Evolutionary conservation across 2,797 vertebrate genomes (phyloP).

Genomic region (Tolypeutes matacus): DNA sequence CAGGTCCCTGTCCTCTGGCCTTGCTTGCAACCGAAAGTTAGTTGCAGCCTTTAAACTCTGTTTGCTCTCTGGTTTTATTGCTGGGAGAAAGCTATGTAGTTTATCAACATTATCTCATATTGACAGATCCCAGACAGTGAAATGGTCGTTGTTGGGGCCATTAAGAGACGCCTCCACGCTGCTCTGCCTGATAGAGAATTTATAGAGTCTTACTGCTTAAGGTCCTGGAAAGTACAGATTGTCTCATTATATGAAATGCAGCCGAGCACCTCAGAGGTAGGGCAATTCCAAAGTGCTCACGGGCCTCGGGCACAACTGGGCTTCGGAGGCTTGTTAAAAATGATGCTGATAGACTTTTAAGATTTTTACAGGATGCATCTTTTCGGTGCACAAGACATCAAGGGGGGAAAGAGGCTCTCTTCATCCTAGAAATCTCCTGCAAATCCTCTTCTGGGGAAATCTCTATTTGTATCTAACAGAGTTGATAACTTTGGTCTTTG

Average conservation of each 20-base stretch:
- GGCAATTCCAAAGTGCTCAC: background rate
- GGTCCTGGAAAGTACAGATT: conserved; percentile 79
- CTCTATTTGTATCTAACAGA: background rate
- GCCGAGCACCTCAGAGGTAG: conserved; percentile 70
- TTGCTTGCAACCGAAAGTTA: conserved; percentile 45
- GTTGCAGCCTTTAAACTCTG: conserved; percentile 73
- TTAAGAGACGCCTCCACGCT: conserved; percentile 76
- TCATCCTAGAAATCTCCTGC: background rate
- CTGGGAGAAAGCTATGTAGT: conserved; percentile 72
- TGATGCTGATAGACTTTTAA: conserved; percentile 54
- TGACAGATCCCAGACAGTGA: conserved; percentile 82
- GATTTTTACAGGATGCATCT: conserved; percentile 5
- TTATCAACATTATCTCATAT: conserved; percentile 81
- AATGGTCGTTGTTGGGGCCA: conserved; percentile 76
- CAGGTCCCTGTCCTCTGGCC: conserved; percentile 34
- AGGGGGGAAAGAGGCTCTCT: background rate
- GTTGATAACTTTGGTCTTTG: background rate
- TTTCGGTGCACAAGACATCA: conserved; percentile 4
- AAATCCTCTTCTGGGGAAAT: background rate
- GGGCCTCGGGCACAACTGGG: conserved; percentile 1
- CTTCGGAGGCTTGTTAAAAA: conserved; percentile 61
- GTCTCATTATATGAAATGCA: conserved; percentile 85
- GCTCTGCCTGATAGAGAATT: conserved; percentile 80
- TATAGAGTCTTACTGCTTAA: conserved; percentile 77
- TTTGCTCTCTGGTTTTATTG: conserved; percentile 71